Evolutionary conservation across 2,888 invertebrate genomes (phyloP), one percentile per base, ranked within the genome.

Genomic region (Scaptomyza reducta): DNA sequence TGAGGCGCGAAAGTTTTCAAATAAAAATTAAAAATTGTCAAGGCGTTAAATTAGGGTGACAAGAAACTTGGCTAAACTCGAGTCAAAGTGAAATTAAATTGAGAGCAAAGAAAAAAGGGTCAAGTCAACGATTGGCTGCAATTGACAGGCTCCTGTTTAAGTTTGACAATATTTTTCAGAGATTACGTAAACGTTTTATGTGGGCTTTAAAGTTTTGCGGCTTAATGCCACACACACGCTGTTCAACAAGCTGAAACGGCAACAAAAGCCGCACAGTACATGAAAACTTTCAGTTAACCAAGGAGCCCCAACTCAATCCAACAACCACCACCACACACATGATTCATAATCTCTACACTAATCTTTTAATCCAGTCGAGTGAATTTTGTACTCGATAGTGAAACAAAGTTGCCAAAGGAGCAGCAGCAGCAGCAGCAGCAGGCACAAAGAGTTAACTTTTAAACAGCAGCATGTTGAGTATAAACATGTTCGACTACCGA

Each of bases 351-450:
- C 90, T 90, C 73, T 77, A 57, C 73, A 74, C 84, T 90, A 90
- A 90, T 90, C 90, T 89, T 84, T 89, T 90, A 90, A 90, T 90
- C 89, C 90, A 88, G 89, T 85, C 89, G 89, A 90, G 85, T 90
- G 89, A 90, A 89, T 90, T 90, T 90, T 82, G 88, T 90, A 90
- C 89, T 89, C 87, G 88, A 89, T 90, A 89, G 82, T 81, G 77
- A 81, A 85, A 85, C 82, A 88, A 88, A 89, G 88, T 89, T 89
- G 74, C 79, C 73, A 76, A 61, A 72, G 77, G 64, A 58, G 38
- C 45, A 29, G 59, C 45, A 16, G 57, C 51, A 58, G 61, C 62
- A 45, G 58, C 33, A 18, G 44, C 18, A 45, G 51, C 29, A 2
- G 18, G 22, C 27, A 42, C 55, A 71, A 77, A 65, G 70, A 78